A percentile compares a stretch with the other conserved stretches of the same genome.
These are phyloP conservation scores for Agrilus cyanescens DNA, from an alignment of 2,888 invertebrate species.

Conservation along the genomic window DNA sequence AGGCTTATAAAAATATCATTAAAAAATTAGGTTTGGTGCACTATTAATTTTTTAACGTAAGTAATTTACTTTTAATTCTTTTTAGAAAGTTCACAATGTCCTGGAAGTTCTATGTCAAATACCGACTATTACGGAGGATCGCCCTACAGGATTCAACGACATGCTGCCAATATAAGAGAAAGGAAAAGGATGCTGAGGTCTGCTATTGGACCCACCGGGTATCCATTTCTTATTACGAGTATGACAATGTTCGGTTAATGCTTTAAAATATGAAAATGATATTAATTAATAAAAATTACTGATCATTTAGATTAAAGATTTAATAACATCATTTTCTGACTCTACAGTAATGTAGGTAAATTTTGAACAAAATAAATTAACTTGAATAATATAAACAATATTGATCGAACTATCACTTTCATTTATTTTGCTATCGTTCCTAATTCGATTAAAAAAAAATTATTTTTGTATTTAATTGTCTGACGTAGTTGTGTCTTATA, in stretches of 20 bases:
- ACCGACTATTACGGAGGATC: conserved; percentile 57
- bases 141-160: conserved; percentile 79
- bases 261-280: no score
- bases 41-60: not conserved
- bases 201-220: conserved; percentile 68
- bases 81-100: conserved; percentile 26
- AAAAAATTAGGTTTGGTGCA: not conserved
- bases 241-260: no score
- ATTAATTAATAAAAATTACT: no score
- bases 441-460: no score
- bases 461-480: conserved; percentile 1
- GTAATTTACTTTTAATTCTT: conserved; percentile 2
- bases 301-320: no score
- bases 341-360: no score
- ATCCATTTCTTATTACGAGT: conserved; percentile 35
- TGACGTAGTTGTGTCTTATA: conserved; percentile 33
- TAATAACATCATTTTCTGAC: no score
- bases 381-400: no score
- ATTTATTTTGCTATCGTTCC: no score
- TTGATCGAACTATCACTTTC: no score
- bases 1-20: no score
- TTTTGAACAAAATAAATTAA: no score
- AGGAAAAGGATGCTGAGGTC: conserved; percentile 97
- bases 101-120: conserved; percentile 27
- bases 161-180: conserved; percentile 92